These are phyloP conservation scores for Lepus europaeus DNA, from an alignment of 2,113 vertebrate species.

Conservation along the genomic window DNA sequence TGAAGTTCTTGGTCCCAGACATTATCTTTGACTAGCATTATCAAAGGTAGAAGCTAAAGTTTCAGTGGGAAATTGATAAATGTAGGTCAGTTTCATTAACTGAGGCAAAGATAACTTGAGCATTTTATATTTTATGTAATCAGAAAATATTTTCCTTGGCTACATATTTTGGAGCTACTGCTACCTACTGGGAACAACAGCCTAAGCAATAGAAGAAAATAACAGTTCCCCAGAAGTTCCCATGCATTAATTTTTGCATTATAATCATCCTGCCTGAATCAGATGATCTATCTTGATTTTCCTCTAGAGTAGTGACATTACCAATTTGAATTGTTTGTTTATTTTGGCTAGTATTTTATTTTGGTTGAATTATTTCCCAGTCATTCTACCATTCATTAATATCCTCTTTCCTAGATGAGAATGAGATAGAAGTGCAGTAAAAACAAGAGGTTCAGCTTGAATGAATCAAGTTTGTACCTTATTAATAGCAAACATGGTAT, in stretches of 20 bases:
- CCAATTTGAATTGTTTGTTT: not conserved
- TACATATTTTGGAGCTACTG: constrained; percentile 27
- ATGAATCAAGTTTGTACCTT: not conserved
- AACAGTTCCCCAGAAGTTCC: not conserved
- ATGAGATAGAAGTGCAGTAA: not conserved
- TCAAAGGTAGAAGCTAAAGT: constrained; percentile 12
- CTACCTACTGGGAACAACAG: not conserved
- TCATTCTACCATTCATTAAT: constrained; percentile 9
- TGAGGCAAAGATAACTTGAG: not conserved
- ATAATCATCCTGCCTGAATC: not conserved
- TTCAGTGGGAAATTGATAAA: not conserved
- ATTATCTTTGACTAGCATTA: not conserved
- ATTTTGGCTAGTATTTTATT: constrained; percentile 51
- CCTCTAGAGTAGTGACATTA: not conserved
- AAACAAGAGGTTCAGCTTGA: not conserved
- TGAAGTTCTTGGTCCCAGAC: not conserved
- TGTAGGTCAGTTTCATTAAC: not conserved
- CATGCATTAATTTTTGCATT: constrained; percentile 19
- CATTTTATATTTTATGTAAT: constrained; percentile 18
- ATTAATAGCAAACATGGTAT: not conserved
- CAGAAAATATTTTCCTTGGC: constrained; percentile 14
- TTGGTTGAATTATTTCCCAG: constrained; percentile 10
- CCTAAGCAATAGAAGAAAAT: not conserved
- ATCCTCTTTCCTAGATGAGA: not conserved
- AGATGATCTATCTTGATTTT: constrained; percentile 25